Conservation (phyloP, 2,888 invertebrate genomes). For the Polietes domitor region DNA sequence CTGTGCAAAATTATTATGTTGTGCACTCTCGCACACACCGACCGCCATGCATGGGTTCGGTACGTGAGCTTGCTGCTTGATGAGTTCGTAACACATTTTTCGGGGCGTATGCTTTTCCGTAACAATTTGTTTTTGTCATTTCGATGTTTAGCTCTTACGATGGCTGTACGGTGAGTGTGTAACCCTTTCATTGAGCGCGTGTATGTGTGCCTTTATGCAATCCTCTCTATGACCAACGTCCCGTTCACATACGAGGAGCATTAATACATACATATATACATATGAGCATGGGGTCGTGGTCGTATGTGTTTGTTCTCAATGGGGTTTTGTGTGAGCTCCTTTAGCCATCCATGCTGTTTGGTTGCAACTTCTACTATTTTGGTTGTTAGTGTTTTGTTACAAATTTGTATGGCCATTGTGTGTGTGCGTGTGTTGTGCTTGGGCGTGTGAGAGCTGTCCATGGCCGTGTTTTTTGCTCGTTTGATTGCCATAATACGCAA, state of each 20-base stretch:
- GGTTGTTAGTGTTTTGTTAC: slow-evolving; percentile 16
- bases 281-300: slow-evolving; percentile 16
- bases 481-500: slow-evolving; percentile 52
- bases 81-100: slow-evolving; percentile 12
- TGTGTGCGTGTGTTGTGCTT: not conserved
- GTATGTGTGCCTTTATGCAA: not conserved
- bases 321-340: not conserved
- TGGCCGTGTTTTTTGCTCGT: not conserved
- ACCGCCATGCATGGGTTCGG: not conserved
- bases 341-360: not conserved
- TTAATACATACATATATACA: no score
- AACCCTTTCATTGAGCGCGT: not conserved
- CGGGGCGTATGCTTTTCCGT: slow-evolving; percentile 36
- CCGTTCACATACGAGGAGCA: no score
- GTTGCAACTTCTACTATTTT: not conserved
- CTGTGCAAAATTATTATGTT: not conserved
- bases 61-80: not conserved
- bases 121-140: slow-evolving; percentile 17
- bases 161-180: not conserved
- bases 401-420: not conserved
- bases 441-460: not conserved
- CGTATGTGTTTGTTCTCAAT: slow-evolving; percentile 32
- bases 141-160: not conserved
- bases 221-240: no score
- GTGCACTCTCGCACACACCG: not conserved